A percentile compares a stretch with the other conserved stretches of the same genome.
Conservation (phyloP, 2,113 vertebrate genomes). For the Stomatorhinus ivindoensis region DNA sequence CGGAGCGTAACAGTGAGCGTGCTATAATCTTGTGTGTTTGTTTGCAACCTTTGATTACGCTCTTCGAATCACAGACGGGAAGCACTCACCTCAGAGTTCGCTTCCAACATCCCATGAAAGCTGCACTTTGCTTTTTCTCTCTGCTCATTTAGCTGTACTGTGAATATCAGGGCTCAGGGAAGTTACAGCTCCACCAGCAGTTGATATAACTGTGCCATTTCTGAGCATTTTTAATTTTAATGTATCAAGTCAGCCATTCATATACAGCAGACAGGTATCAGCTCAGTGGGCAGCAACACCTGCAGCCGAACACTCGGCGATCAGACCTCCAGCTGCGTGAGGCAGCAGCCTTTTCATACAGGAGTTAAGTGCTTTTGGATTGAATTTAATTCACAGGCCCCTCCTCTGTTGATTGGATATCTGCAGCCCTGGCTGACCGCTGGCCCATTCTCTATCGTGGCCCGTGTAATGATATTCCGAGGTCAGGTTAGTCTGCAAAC, state of each 20-base stretch:
- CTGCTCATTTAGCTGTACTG: background rate
- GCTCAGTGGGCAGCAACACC: background rate
- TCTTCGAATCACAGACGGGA: background rate
- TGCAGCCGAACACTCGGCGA: background rate
- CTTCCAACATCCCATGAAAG: background rate
- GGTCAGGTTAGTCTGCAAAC: conserved; percentile 2
- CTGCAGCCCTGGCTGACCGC: background rate
- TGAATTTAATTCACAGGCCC: background rate
- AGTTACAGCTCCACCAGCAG: background rate
- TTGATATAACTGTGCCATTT: background rate
- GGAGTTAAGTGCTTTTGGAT: background rate
- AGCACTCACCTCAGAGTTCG: background rate
- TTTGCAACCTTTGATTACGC: background rate
- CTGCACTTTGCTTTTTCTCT: background rate
- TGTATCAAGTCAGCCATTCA: background rate
- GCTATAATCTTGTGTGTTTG: background rate
- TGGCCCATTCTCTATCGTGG: background rate
- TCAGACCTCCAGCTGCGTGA: background rate
- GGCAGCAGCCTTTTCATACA: background rate
- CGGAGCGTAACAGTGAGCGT: background rate
- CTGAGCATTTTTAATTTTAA: background rate
- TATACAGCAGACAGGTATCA: background rate
- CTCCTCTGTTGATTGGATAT: background rate
- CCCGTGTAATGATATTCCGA: background rate
- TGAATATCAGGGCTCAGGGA: background rate